Evolutionary conservation across 2,113 vertebrate genomes (phyloP).

Genomic region (Seriola quinqueradiata): DNA sequence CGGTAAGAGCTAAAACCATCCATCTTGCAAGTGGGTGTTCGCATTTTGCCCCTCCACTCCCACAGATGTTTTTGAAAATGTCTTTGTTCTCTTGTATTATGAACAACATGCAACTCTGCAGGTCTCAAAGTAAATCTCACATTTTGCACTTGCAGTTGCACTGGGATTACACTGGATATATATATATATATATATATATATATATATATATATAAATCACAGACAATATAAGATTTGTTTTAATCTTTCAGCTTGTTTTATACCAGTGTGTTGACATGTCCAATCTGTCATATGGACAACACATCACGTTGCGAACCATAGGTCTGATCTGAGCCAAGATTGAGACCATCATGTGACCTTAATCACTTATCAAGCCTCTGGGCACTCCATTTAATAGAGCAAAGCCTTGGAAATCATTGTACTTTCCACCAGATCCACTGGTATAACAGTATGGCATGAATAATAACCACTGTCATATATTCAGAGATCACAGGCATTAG

Average conservation of each 20-base stretch:
- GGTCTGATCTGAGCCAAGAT: slow-evolving; percentile 33
- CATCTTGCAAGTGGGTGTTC: slow-evolving; percentile 40
- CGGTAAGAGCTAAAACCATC: slow-evolving; percentile 85
- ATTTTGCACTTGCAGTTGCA: not conserved
- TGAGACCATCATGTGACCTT: slow-evolving; percentile 57
- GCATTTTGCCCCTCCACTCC: slow-evolving; percentile 34
- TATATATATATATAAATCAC: slow-evolving; percentile 17
- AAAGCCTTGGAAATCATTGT: not conserved
- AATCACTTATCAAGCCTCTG: slow-evolving; percentile 49
- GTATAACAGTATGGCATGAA: slow-evolving; percentile 1
- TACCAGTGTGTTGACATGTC: slow-evolving; percentile 33
- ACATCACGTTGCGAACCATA: not conserved
- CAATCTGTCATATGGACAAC: slow-evolving; percentile 45
- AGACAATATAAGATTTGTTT: slow-evolving; percentile 13
- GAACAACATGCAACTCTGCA: slow-evolving; percentile 25
- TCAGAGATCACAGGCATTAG: slow-evolving; percentile 34
- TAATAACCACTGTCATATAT: slow-evolving; percentile 16
- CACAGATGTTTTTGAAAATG: slow-evolving; percentile 37
- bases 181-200: not conserved
- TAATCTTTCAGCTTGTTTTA: slow-evolving; percentile 16
- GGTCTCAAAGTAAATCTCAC: slow-evolving; percentile 10
- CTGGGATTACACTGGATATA: slow-evolving; percentile 3
- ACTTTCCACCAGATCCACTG: slow-evolving; percentile 14
- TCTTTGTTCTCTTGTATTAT: slow-evolving; percentile 38
- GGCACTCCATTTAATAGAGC: slow-evolving; percentile 32